A percentile compares a stretch with the other conserved stretches of the same genome.
These are phyloP conservation scores for Lithosia quadra DNA, from an alignment of 2,888 invertebrate genomes.

Conservation along the genomic window DNA sequence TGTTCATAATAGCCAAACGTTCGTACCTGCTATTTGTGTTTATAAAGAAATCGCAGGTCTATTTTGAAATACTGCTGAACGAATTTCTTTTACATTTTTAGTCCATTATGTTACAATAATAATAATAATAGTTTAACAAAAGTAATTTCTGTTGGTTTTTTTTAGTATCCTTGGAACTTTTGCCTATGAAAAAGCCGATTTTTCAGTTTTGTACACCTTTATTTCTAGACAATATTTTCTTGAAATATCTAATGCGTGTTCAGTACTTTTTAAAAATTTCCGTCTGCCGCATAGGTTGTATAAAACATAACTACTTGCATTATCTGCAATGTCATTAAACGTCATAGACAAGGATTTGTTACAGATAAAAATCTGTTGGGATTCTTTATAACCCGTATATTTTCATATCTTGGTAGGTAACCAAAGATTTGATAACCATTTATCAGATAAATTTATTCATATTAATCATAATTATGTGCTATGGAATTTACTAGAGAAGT, in stretches of 20 bases:
- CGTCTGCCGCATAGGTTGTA: not conserved
- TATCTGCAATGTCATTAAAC: constrained; percentile 15
- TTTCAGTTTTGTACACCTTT: not conserved
- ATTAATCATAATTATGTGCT: not conserved
- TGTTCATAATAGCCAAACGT: not conserved
- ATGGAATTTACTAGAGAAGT: not conserved
- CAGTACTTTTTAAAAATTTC: not conserved
- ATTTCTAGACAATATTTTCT: not conserved
- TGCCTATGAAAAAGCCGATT: not conserved
- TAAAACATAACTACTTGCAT: constrained; percentile 25
- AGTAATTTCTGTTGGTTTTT: not conserved
- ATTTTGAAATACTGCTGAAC: not conserved
- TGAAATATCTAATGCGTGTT: not conserved
- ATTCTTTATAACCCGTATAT: constrained; percentile 17
- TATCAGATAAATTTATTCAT: constrained; percentile 31
- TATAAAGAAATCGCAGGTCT: not conserved
- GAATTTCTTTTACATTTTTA: not conserved
- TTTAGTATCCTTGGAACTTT: not conserved
- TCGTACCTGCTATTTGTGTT: not conserved
- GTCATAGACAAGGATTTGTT: constrained; percentile 29
- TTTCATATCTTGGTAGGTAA: constrained; percentile 9
- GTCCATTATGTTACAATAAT: too few relatives aligned
- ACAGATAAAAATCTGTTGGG: constrained; percentile 24
- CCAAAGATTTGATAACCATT: constrained; percentile 40
- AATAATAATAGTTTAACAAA: too few relatives aligned